phyloP scores from a whole-genome alignment of 2,797 vertebrate genomes.

The Alectoris magna region DNA sequence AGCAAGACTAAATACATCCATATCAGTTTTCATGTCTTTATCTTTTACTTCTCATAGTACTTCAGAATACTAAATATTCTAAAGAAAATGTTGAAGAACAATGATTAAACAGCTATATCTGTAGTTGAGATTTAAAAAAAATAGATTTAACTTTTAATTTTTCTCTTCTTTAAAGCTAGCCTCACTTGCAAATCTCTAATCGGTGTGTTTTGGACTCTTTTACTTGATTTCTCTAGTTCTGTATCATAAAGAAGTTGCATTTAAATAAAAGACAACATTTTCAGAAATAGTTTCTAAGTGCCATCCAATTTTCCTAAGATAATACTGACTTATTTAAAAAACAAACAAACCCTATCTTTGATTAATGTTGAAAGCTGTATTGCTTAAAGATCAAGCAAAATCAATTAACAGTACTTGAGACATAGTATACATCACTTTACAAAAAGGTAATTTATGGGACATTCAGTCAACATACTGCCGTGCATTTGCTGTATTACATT shows the following conservation, averaged over 20 bases:
- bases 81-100: not conserved
- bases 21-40: too few relatives aligned
- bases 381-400: not conserved
- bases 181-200: not conserved
- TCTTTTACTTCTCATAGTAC: too few relatives aligned
- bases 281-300: not conserved
- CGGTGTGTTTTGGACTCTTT: not conserved
- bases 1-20: not conserved
- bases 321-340: not conserved
- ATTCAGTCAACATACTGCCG: not conserved
- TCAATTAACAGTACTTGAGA: not conserved
- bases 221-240: not conserved
- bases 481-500: slow-evolving; percentile 15
- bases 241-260: not conserved
- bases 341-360: rapidly evolving
- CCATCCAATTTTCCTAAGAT: not conserved
- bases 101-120: not conserved
- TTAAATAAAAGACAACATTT: not conserved
- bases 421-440: not conserved
- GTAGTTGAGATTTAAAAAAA: not conserved
- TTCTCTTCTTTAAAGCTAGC: not conserved
- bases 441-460: not conserved
- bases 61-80: too few relatives aligned
- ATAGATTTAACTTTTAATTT: not conserved
- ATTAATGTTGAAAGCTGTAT: not conserved